Base-by-base conservation (phyloP, 2,113 vertebrate species). In the Anarrhichthys ocellatus region DNA sequence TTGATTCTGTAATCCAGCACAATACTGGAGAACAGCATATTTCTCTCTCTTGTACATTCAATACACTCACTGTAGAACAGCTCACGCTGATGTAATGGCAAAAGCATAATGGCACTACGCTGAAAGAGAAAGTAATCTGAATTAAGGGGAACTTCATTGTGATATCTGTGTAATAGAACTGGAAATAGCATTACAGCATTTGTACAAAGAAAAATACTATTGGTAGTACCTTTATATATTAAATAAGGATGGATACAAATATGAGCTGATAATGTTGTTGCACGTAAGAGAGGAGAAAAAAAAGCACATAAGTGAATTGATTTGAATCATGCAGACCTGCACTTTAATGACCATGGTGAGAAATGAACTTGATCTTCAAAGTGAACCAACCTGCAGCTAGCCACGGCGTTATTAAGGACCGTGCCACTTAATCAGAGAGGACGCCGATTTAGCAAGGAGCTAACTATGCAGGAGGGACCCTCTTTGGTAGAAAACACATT, bases 1-100 rank as follows among this genome's bases (percentile, higher is more conserved):
- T 94, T 95, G 91, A 94, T 94, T 94, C 89, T 83, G 92, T 94
- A 94, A 95, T 94, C 94, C 93, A 93, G 92, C 88, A 93, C 92
- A 92, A 92, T 92, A 92, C 87, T 89, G 81, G 84, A 92, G 90
- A 93, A 92, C 92, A 89, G 92, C 89, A 85, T 80, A 87, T 91
- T 93, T 93, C 92, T 87, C 81, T 89, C 85, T 90, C 79, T 86
- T 84, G 80, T 89, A 92, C 83, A 84, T 92, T 92, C 89, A 92
- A 92, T 89, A 89, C 87, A 89, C 79, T 82, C 80, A 85, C 81
- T 79, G 88, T 80, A 68, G 76, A 91, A 78, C 82, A 87, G 90
- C 83, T 91, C 89, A 72, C 62, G 66, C 86, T 91, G 92, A 93
- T 90, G 90, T 92, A 90, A 93, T 73, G 86, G 84, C 83, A 89